A percentile compares a stretch with the other conserved stretches of the same genome.
Conservation (phyloP, 2,797 vertebrate species). For the Sebastes cheni region DNA sequence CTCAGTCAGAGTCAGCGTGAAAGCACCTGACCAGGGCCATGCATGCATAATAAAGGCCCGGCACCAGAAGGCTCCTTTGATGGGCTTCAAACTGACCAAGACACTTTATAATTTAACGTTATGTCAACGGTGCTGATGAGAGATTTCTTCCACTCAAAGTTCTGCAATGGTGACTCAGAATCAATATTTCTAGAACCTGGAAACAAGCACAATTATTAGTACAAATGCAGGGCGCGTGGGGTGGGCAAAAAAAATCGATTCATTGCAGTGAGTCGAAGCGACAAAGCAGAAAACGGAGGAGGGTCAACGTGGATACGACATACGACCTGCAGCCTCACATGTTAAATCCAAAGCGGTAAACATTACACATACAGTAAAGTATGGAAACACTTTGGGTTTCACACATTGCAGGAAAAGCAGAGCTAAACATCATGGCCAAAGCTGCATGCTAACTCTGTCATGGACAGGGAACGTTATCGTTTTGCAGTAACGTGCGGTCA, state of each 20-base stretch:
- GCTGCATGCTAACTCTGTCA: too few relatives aligned
- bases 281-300: neutral
- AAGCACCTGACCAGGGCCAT: neutral
- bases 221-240: neutral
- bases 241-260: too few relatives aligned
- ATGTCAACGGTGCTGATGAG: neutral
- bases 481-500: too few relatives aligned
- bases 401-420: too few relatives aligned
- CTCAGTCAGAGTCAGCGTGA: neutral
- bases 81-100: neutral
- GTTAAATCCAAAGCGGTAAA: too few relatives aligned
- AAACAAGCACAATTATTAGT: neutral
- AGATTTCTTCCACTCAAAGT: neutral
- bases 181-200: neutral
- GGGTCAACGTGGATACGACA: too few relatives aligned
- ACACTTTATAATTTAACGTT: constrained; percentile 1
- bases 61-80: neutral
- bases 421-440: too few relatives aligned
- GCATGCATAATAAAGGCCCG: neutral
- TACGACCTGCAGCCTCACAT: too few relatives aligned
- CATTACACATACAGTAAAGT: too few relatives aligned
- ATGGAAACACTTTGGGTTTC: too few relatives aligned
- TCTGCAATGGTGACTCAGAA: neutral
- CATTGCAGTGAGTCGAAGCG: neutral
- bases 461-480: too few relatives aligned